phyloP scores from a whole-genome alignment of 2,797 vertebrate genomes.

The Pitangus sulphuratus region DNA sequence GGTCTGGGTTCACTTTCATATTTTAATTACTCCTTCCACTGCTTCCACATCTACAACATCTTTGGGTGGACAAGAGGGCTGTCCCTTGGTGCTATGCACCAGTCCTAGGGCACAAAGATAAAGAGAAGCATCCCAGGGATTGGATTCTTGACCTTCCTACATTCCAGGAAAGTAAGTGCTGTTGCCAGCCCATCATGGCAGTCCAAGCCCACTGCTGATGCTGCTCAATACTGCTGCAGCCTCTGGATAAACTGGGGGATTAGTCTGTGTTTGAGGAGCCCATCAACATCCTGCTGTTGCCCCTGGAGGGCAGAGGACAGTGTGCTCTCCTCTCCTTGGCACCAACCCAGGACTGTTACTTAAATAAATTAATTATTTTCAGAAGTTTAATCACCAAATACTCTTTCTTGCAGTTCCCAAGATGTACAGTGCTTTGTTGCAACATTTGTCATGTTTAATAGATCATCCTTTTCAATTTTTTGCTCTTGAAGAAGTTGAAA shows the following conservation, averaged over 20 bases:
- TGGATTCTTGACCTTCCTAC: neutral
- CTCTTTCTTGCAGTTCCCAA: neutral
- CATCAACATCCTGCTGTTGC: accelerated
- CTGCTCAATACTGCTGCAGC: accelerated
- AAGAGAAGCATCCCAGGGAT: neutral
- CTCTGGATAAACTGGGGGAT: neutral
- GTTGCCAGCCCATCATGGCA: neutral
- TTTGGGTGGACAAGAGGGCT: neutral
- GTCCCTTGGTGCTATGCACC: neutral
- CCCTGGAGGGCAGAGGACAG: neutral
- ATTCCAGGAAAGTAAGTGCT: neutral
- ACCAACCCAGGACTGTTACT: neutral
- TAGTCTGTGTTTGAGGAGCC: neutral
- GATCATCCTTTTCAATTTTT: neutral
- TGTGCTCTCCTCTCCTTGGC: too few relatives aligned
- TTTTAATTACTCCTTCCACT: neutral
- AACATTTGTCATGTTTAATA: neutral
- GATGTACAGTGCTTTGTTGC: neutral
- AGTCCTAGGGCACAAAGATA: neutral
- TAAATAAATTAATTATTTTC: neutral
- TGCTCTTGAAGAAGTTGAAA: neutral
- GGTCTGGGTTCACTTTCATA: neutral
- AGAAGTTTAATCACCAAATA: neutral
- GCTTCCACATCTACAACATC: neutral
- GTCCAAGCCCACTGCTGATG: neutral